Evolutionary conservation across 2,113 vertebrate species (phyloP).

Genomic region (Hippotragus niger): DNA sequence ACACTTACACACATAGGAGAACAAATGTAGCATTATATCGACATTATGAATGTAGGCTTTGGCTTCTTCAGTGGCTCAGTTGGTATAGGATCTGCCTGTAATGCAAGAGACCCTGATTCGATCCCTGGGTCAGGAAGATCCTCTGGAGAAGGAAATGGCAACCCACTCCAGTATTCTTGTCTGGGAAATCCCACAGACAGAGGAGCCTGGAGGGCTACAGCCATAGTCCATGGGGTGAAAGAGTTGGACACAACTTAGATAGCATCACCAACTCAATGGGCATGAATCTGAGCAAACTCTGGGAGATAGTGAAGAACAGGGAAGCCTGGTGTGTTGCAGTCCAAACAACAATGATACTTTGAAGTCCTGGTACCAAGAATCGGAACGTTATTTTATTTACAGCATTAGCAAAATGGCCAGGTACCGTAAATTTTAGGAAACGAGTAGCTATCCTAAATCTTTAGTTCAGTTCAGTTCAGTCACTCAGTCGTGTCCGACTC

Average conservation of each 20-base stretch:
- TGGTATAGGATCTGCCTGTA: neutral
- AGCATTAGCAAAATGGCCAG: neutral
- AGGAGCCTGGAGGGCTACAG: neutral
- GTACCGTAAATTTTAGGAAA: neutral
- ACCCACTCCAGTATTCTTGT: neutral
- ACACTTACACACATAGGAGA: neutral
- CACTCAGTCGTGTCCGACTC: accelerated
- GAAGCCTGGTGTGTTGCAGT: neutral
- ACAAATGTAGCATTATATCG: neutral
- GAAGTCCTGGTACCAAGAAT: neutral
- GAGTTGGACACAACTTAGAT: neutral
- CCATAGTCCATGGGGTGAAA: neutral
- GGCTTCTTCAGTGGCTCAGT: neutral
- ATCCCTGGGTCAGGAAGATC: neutral
- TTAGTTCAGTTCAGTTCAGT: no score
- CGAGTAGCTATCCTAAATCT: neutral
- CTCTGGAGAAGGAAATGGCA: neutral
- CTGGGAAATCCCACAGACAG: neutral
- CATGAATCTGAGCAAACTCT: neutral
- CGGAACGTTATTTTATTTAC: neutral
- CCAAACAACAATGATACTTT: neutral
- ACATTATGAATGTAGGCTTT: neutral
- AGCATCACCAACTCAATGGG: neutral
- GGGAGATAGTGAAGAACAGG: neutral
- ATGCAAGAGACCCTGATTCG: neutral